Percentiles rank a stretch among this genome's conserved stretches.
Evolutionary conservation across 2,888 invertebrate species (phyloP).

Genomic region (Timema podura): DNA sequence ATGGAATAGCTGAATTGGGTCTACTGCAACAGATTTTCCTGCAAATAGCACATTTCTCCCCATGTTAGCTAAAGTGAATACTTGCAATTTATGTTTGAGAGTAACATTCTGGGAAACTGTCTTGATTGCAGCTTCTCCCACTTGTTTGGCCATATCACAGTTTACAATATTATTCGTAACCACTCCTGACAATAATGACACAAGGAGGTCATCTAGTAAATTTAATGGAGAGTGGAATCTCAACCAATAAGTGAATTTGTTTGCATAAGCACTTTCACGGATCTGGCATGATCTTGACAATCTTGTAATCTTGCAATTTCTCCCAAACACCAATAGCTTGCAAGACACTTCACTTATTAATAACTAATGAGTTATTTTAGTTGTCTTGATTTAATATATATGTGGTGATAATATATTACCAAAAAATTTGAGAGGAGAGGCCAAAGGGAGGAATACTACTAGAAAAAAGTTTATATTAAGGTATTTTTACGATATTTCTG

Average conservation of each 20-base stretch:
- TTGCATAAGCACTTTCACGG: neutral
- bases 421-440: too few species aligned
- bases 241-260: conserved; percentile 12
- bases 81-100: neutral
- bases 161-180: neutral
- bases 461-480: neutral
- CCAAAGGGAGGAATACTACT: too few species aligned
- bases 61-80: conserved; percentile 4
- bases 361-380: neutral
- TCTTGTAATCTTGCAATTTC: neutral
- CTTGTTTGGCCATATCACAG: neutral
- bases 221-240: neutral
- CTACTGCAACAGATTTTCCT: conserved; percentile 2
- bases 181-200: neutral
- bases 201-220: neutral
- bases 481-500: neutral
- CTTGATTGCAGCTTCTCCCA: neutral
- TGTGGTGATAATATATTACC: too few species aligned
- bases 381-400: neutral
- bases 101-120: neutral
- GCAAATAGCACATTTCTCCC: neutral
- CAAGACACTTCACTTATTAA: too few species aligned
- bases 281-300: conserved; percentile 10
- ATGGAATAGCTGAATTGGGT: conserved; percentile 4
- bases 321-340: too few species aligned